Conservation (phyloP, 2,113 vertebrate species). For the Sylvia atricapilla region DNA sequence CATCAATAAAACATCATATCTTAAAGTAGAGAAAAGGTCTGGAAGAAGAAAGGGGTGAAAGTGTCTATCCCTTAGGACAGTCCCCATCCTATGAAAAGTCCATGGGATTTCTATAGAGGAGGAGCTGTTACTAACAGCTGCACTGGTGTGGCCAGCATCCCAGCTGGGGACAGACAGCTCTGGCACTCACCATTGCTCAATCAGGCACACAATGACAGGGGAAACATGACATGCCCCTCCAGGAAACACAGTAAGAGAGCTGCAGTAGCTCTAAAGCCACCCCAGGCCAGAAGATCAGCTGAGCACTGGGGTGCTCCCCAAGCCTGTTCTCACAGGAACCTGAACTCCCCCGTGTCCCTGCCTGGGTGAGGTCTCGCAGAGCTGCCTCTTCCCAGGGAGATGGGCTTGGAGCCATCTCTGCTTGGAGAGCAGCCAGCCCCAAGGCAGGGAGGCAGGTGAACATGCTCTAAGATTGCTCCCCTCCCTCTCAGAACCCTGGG, state of each 20-base stretch:
- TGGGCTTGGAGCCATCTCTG: no score
- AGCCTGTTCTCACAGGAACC: not conserved
- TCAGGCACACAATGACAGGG: no score
- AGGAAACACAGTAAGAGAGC: accelerated
- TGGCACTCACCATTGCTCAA: accelerated
- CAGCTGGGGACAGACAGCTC: not conserved
- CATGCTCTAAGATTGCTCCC: accelerated
- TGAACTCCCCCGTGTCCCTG: not conserved
- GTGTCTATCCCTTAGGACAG: not conserved
- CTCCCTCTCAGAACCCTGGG: not conserved
- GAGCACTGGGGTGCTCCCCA: not conserved
- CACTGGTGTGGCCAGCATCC: accelerated
- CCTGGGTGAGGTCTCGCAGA: accelerated
- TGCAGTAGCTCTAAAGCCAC: not conserved
- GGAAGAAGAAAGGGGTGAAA: not conserved
- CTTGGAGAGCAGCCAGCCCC: no score
- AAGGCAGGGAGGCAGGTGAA: not conserved
- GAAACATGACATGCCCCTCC: not conserved
- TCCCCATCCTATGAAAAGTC: accelerated
- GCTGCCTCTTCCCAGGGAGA: not conserved
- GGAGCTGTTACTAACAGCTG: no score
- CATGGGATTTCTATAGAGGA: accelerated
- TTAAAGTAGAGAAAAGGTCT: not conserved
- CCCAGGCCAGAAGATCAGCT: not conserved
- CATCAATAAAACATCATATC: not conserved